A percentile compares a stretch with the other conserved stretches of the same genome.
Evolutionary conservation across 2,888 invertebrate genomes (phyloP).

Genomic region (Morpho helenor): DNA sequence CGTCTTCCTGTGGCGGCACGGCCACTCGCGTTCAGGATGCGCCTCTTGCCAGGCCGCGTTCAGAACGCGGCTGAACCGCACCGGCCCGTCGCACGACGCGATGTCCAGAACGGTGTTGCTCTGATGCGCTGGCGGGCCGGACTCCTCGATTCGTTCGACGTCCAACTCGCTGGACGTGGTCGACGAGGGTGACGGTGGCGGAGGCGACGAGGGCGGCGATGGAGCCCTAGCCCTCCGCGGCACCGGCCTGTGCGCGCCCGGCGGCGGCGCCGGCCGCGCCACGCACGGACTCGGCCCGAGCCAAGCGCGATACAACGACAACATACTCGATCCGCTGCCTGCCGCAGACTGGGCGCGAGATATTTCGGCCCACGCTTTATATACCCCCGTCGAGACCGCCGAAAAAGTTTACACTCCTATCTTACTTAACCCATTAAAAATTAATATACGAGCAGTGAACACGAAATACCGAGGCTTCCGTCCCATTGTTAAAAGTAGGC

Average conservation of each 20-base stretch:
- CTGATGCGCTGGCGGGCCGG: constrained; percentile 40
- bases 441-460: constrained; percentile 11
- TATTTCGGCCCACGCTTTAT: constrained; percentile 35
- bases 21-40: constrained; percentile 84
- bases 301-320: constrained; percentile 76
- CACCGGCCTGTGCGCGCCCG: constrained; percentile 69
- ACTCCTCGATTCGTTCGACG: constrained; percentile 60
- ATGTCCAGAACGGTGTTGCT: constrained; percentile 85
- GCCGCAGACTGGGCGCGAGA: constrained; percentile 40
- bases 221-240: constrained; percentile 59
- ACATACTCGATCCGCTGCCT: constrained; percentile 48
- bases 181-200: constrained; percentile 60
- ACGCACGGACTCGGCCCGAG: constrained; percentile 71
- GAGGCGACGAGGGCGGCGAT: constrained; percentile 51
- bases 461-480: not conserved
- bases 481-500: constrained; percentile 13
- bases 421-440: constrained; percentile 16
- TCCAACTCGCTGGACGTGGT: constrained; percentile 68
- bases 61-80: constrained; percentile 89
- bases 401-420: constrained; percentile 12
- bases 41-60: constrained; percentile 86
- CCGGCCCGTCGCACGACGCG: constrained; percentile 95
- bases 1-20: constrained; percentile 91
- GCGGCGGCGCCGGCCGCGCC: constrained; percentile 66
- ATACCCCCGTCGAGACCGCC: constrained; percentile 31